Conservation (phyloP, 2,797 vertebrate genomes). For the Coendou prehensilis region DNA sequence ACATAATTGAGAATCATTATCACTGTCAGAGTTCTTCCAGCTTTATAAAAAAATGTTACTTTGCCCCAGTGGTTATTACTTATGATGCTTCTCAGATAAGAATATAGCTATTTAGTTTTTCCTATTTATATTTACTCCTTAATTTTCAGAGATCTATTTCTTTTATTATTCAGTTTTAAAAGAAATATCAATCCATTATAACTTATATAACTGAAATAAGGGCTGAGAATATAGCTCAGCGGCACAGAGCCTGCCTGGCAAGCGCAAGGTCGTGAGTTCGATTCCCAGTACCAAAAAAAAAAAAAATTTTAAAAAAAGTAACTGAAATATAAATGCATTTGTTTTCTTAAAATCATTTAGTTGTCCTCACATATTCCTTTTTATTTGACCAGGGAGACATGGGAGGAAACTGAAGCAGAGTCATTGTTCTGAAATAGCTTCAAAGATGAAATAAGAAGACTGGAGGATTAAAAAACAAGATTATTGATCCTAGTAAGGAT, state of each 20-base stretch:
- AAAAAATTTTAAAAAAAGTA: no score
- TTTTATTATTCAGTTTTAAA: constrained; percentile 51
- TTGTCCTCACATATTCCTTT: constrained; percentile 24
- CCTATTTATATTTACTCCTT: constrained; percentile 53
- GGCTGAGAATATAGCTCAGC: no score
- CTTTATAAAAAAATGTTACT: constrained; percentile 60
- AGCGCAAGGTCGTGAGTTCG: no score
- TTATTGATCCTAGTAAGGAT: background rate
- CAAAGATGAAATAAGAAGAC: background rate
- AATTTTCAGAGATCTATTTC: constrained; percentile 47
- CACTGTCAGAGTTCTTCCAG: background rate
- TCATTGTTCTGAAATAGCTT: constrained; percentile 37
- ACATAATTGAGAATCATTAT: constrained; percentile 57
- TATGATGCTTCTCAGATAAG: constrained; percentile 33
- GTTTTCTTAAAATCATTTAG: constrained; percentile 46
- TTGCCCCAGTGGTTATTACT: background rate
- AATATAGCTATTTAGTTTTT: constrained; percentile 40
- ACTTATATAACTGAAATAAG: constrained; percentile 55
- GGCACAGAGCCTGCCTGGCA: no score
- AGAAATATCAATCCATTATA: constrained; percentile 13
- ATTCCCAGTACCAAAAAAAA: no score
- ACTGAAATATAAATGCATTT: constrained; percentile 50
- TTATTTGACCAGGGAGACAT: background rate
- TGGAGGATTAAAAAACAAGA: constrained; percentile 10
- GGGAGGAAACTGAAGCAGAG: background rate